These are phyloP conservation scores for Zophobas morio DNA, from an alignment of 1,140 invertebrate species.

Conservation along the genomic window DNA sequence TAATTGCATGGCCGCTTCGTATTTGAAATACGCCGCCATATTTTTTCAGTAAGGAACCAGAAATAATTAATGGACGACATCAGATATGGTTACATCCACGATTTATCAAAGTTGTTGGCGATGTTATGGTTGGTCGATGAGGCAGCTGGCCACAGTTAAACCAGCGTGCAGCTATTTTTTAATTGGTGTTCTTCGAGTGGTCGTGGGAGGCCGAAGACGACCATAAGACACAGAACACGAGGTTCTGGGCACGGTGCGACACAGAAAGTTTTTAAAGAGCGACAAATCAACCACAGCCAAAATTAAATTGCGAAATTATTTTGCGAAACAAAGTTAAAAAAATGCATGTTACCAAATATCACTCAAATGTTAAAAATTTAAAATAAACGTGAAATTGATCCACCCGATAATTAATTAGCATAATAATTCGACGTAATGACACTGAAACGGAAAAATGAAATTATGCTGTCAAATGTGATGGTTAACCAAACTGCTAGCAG, in stretches of 20 bases:
- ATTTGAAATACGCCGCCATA: slow-evolving; percentile 38
- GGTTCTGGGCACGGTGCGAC: background rate
- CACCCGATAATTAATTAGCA: too few species aligned
- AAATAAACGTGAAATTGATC: too few species aligned
- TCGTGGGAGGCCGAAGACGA: slow-evolving; percentile 42
- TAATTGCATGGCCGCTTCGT: slow-evolving; percentile 7
- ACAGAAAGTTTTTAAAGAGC: too few species aligned
- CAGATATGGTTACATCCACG: slow-evolving; percentile 50
- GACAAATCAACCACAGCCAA: too few species aligned
- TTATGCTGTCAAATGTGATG: too few species aligned
- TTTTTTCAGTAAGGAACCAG: slow-evolving; percentile 28
- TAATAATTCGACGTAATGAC: too few species aligned
- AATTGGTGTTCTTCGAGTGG: slow-evolving; percentile 56
- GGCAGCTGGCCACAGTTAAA: slow-evolving; percentile 53
- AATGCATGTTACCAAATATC: too few species aligned
- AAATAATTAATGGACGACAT: slow-evolving; percentile 45
- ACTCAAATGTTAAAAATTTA: too few species aligned
- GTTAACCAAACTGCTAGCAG: too few species aligned
- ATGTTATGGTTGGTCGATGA: slow-evolving; percentile 55
- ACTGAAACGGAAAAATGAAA: too few species aligned
- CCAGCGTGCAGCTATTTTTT: slow-evolving; percentile 63
- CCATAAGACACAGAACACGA: slow-evolving; percentile 11
- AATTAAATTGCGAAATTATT: background rate
- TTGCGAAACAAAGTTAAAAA: background rate
- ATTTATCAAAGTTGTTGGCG: slow-evolving; percentile 52